Percentiles rank a stretch among this genome's conserved stretches.
Conservation (phyloP, 2,113 vertebrate genomes). For the Capra hircus region DNA sequence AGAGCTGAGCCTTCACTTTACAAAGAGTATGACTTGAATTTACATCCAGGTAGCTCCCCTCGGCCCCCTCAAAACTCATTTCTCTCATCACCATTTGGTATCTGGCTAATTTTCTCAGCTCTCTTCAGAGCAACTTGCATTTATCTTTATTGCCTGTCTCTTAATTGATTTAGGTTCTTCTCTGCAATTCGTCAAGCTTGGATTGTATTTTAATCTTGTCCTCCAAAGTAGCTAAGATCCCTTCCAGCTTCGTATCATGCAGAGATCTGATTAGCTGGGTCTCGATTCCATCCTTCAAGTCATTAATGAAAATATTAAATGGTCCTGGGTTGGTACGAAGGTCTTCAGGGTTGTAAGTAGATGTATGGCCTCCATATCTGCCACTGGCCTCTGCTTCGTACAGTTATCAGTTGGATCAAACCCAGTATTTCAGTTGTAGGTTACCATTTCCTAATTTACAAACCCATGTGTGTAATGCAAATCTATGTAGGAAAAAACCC, state of each 20-base stretch:
- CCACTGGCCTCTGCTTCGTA: background rate
- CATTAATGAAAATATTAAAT: slow-evolving; percentile 69
- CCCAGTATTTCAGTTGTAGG: background rate
- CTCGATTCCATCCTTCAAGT: slow-evolving; percentile 66
- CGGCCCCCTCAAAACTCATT: background rate
- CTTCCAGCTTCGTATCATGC: slow-evolving; percentile 53
- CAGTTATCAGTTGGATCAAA: background rate
- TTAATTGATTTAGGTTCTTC: slow-evolving; percentile 67
- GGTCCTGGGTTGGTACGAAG: slow-evolving; percentile 4
- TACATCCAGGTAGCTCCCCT: background rate
- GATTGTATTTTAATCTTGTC: slow-evolving; percentile 73
- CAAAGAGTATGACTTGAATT: background rate
- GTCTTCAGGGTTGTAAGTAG: background rate
- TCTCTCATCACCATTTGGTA: slow-evolving; percentile 16
- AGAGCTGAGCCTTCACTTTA: background rate
- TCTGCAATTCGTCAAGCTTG: slow-evolving; percentile 67
- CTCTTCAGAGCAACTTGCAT: slow-evolving; percentile 27
- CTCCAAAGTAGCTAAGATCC: slow-evolving; percentile 60
- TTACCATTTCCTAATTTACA: background rate
- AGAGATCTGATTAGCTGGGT: slow-evolving; percentile 64
- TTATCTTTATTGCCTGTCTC: slow-evolving; percentile 63
- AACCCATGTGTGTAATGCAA: background rate
- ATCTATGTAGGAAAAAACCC: background rate
- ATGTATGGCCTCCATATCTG: background rate
- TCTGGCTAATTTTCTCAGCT: slow-evolving; percentile 50